Evolutionary conservation across 2,797 vertebrate genomes (phyloP), one percentile per base, ranked within the genome.

Genomic region (Novumbra hubbsi): DNA sequence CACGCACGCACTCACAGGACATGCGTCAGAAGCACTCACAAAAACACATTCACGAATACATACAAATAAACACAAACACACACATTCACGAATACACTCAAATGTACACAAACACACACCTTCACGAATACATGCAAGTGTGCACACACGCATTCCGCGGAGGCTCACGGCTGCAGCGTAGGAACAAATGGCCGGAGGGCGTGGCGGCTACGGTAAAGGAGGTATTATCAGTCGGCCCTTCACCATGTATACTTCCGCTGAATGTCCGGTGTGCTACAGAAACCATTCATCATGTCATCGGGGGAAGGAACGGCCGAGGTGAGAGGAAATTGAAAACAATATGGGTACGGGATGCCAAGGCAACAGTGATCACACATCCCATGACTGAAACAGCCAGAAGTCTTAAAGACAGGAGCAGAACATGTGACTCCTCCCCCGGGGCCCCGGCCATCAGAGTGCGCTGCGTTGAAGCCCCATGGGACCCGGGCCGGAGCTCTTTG

Each of bases 281-380:
- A 88, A 84, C 81, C 80, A 74, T 89, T 85, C 88, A 88, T 91
- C 83, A 89, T 89, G 88, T 88, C 83, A 84, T 84, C n/a, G n/a
- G 85, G 82, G 86, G 73, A 57, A 45, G 9, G 80, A 85, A 87
- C 80, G 83, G 85, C 84, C 79, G 68, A 34, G 34, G 68, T 5
- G 45, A 14, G 24, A 71, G 75, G 32, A 28, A 65, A 60, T 83
- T 87, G 75, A 11, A n/a, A 34, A 55, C 12, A 2, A 30, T 12
- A 38, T 11, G 16, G 28, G 41, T 12, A 48, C 67, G 49, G 38
- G 7, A 49, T 41, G 67, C 41, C 5, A 24, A 57, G n/a, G 21
- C 67, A 24, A 17, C 60, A 49, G 12, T 68, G 49, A 68, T 68
- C 38, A 68, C 45, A 32, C 30, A 34, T 16, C 69, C 55, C 27